phyloP scores from a whole-genome alignment of 2,113 vertebrate genomes.

The Epinephelus lanceolatus region DNA sequence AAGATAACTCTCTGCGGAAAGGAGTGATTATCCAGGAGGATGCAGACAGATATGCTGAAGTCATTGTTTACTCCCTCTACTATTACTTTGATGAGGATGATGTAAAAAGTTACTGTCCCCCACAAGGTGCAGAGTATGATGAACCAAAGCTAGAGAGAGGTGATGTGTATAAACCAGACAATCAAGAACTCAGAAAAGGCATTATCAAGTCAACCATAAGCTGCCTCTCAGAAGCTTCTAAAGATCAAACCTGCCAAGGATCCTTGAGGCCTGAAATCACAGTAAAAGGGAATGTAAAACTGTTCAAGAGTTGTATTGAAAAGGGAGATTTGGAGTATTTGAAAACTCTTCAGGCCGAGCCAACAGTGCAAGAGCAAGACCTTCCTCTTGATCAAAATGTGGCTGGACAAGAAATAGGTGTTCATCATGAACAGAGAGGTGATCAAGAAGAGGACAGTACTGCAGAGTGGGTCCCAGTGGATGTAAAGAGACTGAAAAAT shows the following conservation, averaged over 20 bases:
- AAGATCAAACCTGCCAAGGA: conserved; percentile 70
- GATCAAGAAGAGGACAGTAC: conserved; percentile 64
- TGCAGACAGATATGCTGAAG: conserved; percentile 77
- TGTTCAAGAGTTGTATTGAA: conserved; percentile 92
- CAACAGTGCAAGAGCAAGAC: conserved; percentile 76
- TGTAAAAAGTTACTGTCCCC: conserved; percentile 76
- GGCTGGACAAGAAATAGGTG: conserved; percentile 21
- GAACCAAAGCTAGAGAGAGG: conserved; percentile 21
- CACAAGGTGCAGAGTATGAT: conserved; percentile 12
- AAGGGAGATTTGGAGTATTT: conserved; percentile 90
- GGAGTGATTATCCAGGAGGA: conserved; percentile 92
- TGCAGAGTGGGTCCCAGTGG: conserved; percentile 77
- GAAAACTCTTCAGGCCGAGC: conserved; percentile 87
- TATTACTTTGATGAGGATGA: conserved; percentile 81
- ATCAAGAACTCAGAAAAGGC: conserved; percentile 73
- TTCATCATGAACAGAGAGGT: conserved; percentile 58
- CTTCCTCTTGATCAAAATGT: conserved; percentile 21
- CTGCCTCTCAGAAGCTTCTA: conserved; percentile 77
- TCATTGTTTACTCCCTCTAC: conserved; percentile 90
- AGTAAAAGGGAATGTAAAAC: conserved; percentile 89
- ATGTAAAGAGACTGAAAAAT: conserved; percentile 80
- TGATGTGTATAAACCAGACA: conserved; percentile 12
- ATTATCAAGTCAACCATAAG: conserved; percentile 82
- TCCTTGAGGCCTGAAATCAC: conserved; percentile 80
- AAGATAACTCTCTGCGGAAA: conserved; percentile 87